A percentile compares a stretch with the other conserved stretches of the same genome.
phyloP scores from a whole-genome alignment of 2,113 vertebrate species.

The Trinectes maculatus region DNA sequence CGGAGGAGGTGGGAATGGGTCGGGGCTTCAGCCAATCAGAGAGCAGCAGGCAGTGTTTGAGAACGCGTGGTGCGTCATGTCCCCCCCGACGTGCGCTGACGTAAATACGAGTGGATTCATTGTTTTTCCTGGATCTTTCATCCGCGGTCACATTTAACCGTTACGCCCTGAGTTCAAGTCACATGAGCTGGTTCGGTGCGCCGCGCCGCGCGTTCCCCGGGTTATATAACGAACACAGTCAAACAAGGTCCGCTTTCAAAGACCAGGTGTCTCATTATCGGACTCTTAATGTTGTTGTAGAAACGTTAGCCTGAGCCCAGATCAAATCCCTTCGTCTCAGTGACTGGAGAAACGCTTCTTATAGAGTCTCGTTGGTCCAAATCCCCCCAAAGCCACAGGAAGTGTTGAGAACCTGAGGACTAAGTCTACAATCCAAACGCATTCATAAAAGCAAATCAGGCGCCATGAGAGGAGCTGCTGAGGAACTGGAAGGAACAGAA shows the following conservation, averaged over 20 bases:
- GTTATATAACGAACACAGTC: slow-evolving; percentile 24
- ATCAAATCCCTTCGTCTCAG: slow-evolving; percentile 29
- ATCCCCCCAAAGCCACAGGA: slow-evolving; percentile 51
- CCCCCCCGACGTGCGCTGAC: slow-evolving; percentile 43
- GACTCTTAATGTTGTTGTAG: slow-evolving; percentile 46
- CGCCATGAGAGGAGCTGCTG: slow-evolving; percentile 40
- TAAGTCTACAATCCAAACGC: slow-evolving; percentile 40
- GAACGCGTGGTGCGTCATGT: slow-evolving; percentile 39
- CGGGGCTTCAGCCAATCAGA: slow-evolving; percentile 56
- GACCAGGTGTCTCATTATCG: slow-evolving; percentile 42
- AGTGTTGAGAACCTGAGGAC: slow-evolving; percentile 40
- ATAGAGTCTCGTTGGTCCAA: slow-evolving; percentile 44
- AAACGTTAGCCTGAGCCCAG: slow-evolving; percentile 37
- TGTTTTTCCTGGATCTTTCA: slow-evolving; percentile 35
- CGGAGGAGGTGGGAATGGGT: slow-evolving; percentile 52
- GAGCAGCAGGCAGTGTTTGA: slow-evolving; percentile 51
- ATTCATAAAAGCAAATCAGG: slow-evolving; percentile 37
- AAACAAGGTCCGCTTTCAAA: slow-evolving; percentile 36
- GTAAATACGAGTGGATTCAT: slow-evolving; percentile 47
- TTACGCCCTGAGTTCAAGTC: slow-evolving; percentile 42
- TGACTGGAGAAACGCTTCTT: slow-evolving; percentile 18
- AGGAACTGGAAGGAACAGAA: slow-evolving; percentile 7
- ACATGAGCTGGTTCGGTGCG: too few relatives aligned
- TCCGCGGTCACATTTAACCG: slow-evolving; percentile 44
- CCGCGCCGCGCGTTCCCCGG: slow-evolving; percentile 43